Conservation (phyloP, 2,797 vertebrate species). For the Varecia variegata region DNA sequence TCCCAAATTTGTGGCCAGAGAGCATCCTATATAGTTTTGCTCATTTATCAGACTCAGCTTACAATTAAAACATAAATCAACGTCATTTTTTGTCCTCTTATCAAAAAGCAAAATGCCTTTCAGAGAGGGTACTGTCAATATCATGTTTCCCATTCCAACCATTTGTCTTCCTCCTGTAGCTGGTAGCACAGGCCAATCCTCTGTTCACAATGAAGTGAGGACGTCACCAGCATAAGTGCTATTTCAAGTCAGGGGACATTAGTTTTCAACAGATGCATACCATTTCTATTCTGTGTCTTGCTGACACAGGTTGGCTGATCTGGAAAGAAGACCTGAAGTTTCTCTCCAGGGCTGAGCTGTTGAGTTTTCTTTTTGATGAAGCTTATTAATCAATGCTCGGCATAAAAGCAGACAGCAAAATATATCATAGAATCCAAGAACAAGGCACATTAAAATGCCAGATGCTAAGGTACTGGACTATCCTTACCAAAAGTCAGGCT, state of each 20-base stretch:
- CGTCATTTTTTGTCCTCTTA: slow-evolving; percentile 31
- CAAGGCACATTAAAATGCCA: slow-evolving; percentile 15
- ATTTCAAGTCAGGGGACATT: slow-evolving; percentile 20
- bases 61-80: slow-evolving; percentile 58
- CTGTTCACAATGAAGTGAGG: not conserved
- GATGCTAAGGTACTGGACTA: not conserved
- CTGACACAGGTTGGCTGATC: slow-evolving; percentile 60
- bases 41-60: not conserved
- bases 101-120: slow-evolving; percentile 30
- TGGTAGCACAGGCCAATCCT: not conserved
- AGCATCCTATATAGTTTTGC: not conserved
- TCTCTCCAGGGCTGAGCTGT: slow-evolving; percentile 66
- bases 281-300: slow-evolving; percentile 56
- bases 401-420: slow-evolving; percentile 63
- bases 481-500: not conserved
- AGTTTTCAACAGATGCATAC: not conserved
- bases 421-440: slow-evolving; percentile 52
- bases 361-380: slow-evolving; percentile 70
- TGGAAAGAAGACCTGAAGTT: slow-evolving; percentile 63
- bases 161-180: not conserved
- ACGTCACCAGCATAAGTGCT: not conserved
- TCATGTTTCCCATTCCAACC: not conserved
- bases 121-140: not conserved
- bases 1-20: not conserved
- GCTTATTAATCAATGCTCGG: slow-evolving; percentile 75